A percentile compares a stretch with the other conserved stretches of the same genome.
These are phyloP conservation scores for Creontiades dilutus DNA, from an alignment of 2,888 invertebrate species.

Conservation along the genomic window DNA sequence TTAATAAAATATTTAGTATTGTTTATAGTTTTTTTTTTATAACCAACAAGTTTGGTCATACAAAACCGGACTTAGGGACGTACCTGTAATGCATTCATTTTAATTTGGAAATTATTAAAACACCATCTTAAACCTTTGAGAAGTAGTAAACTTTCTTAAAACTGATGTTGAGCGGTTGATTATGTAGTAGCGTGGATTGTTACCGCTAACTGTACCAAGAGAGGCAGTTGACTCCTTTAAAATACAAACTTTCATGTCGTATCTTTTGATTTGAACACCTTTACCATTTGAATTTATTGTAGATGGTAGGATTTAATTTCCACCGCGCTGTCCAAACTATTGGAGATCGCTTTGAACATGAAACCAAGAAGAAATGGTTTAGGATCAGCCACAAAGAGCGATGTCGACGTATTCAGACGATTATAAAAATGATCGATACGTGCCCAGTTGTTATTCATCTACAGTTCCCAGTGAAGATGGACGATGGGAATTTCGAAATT, in stretches of 20 bases:
- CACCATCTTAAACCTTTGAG: too few species aligned
- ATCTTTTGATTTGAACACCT: too few species aligned
- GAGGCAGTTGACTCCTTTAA: too few species aligned
- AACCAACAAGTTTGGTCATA: too few species aligned
- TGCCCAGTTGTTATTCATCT: conserved; percentile 84
- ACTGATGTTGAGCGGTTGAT: not conserved
- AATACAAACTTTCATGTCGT: too few species aligned
- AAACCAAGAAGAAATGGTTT: conserved; percentile 50
- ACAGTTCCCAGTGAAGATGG: conserved; percentile 85
- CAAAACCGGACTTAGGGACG: too few species aligned
- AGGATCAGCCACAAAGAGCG: conserved; percentile 52
- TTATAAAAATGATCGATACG: conserved; percentile 82
- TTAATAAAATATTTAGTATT: too few species aligned
- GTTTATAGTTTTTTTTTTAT: too few species aligned
- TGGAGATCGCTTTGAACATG: conserved; percentile 43
- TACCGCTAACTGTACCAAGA: not conserved
- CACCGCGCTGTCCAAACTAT: conserved; percentile 52
- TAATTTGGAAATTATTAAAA: too few species aligned
- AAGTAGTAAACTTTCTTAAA: too few species aligned
- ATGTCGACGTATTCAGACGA: conserved; percentile 59
- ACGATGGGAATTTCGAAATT: conserved; percentile 85
- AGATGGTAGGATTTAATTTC: conserved; percentile 65
- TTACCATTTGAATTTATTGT: not conserved
- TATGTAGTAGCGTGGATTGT: not conserved
- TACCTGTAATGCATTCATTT: too few species aligned